Percentiles rank a stretch among this genome's conserved stretches.
phyloP scores from a whole-genome alignment of 2,888 invertebrate genomes.

The Aspidiotus rigidus region DNA sequence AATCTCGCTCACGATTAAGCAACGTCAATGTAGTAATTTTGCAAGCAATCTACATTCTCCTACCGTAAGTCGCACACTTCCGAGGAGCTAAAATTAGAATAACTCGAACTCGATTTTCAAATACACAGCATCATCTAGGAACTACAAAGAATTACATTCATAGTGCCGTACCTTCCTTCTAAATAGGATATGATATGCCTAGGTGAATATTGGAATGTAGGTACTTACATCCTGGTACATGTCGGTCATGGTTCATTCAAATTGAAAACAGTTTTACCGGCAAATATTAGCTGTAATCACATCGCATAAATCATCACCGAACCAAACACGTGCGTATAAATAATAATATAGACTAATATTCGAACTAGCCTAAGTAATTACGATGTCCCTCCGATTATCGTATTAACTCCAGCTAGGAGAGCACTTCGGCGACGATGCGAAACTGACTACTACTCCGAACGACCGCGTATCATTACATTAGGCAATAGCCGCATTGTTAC shows the following conservation, averaged over 20 bases:
- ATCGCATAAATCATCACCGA: conserved; percentile 9
- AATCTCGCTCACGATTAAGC: too few species aligned
- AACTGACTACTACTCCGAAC: conserved; percentile 18
- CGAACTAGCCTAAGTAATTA: conserved; percentile 7
- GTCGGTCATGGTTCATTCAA: conserved; percentile 23
- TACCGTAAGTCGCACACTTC: too few species aligned
- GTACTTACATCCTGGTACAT: conserved; percentile 30
- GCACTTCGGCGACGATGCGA: conserved; percentile 20
- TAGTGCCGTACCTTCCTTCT: not conserved
- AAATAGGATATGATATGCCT: not conserved
- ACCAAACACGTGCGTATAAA: not conserved
- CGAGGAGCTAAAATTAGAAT: too few species aligned
- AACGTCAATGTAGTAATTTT: too few species aligned
- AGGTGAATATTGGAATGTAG: not conserved
- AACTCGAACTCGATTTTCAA: too few species aligned
- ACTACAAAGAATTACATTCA: too few species aligned
- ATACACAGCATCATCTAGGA: too few species aligned
- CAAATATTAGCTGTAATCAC: conserved; percentile 14
- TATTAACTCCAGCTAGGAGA: conserved; percentile 12
- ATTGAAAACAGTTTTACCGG: conserved; percentile 16
- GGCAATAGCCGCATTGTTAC: not conserved
- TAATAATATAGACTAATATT: not conserved
- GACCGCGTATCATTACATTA: conserved; percentile 27
- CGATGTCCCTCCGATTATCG: conserved; percentile 11
- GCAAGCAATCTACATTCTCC: too few species aligned